Base-by-base conservation (phyloP, 2,113 vertebrate species). In the Pyxicephalus adspersus region DNA sequence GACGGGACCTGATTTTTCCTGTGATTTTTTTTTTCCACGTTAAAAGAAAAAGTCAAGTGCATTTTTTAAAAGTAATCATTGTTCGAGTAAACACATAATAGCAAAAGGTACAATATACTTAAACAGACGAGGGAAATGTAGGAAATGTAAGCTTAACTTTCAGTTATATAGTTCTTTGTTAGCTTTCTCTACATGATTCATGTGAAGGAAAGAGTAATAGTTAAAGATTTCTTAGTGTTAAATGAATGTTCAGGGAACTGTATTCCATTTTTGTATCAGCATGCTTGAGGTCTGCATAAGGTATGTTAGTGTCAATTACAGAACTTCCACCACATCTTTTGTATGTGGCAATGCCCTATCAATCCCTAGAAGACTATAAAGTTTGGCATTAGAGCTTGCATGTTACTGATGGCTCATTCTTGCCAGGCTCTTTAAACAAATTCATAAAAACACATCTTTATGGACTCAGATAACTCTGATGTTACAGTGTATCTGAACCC, bases 81-180 rank as follows among this genome's bases (percentile, higher is more conserved):
- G 22, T 54, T 78, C 52, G 25, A 31, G 64, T 66, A 78, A 70
- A 79, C 22, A 45, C 54, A 34, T 70, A 50, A 29, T 60, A 15
- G 34, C 55, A 70, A 52, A 79, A 34, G 23, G 77, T 25, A 79
- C 29, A 68, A 61, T 79, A 60, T 54, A 50, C 34, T 60, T 79
- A 58, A 70, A 60, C 45, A 78, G 52, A 54, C 22, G 26, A 78
- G 51, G 29, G 20, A 79, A 76, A 57, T 45, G 18, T 68, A 79
- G 52, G 29, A 79, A 77, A 57, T 68, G 23, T 68, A 79, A 79
- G 65, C 34, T 74, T 38, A 70, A 70, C 61, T 61, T 64, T 70
- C 61, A 79, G 68, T 68, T 60, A 74, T 58, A 79, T 26, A 50
- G 22, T 79, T 23, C 20, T 45, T 34, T 79, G 28, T 68, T 57